Base-by-base conservation (phyloP, 2,797 vertebrate genomes). In the Alfaro cultratus region DNA sequence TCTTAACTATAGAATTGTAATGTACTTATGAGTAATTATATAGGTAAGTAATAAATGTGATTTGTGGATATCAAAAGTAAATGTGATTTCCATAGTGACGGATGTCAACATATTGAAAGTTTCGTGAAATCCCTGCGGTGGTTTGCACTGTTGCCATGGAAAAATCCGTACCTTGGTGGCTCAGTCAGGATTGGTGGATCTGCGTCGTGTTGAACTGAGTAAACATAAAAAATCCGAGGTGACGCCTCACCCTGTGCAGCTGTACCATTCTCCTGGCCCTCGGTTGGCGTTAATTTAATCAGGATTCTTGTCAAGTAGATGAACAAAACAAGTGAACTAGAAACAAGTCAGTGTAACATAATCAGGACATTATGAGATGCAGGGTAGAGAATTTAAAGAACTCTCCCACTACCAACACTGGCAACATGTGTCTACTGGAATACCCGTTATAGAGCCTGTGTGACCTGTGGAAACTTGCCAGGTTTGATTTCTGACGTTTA, bases 81-180 rank as follows among this genome's bases (percentile, higher is more conserved):
- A 29, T 71, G 34, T 41, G 36, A 86, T 90, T 86, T 79, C 90
- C 80, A 87, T 86, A 79, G 86, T n/a, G 60, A 89, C 74, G 60
- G 49, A 88, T 84, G 79, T 91, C 91, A 93, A 93, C 91, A 84
- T 55, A 87, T 46, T 80, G 77, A 70, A 87, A 78, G 80, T 84
- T 74, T 88, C 67, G 81, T 76, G 76, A 75, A 57, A 84, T 86
- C 78, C 82, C 60, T 39, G 80, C 68, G 53, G 67, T 78, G 86
- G 85, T 76, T 76, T 73, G 47, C 78, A 75, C 74, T 85, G 89
- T 93, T 92, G 84, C 91, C 89, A 92, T 93, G 91, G 89, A 67
- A 74, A 89, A 72, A 86, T 85, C 81, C 70, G 86, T 89, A 83
- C 87, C 80, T 82, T 31, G 12, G 10, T 62, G 60, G 71, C 67